These are phyloP conservation scores for Dendrocincla fuliginosa DNA, from an alignment of 2,797 vertebrate species.

Conservation along the genomic window DNA sequence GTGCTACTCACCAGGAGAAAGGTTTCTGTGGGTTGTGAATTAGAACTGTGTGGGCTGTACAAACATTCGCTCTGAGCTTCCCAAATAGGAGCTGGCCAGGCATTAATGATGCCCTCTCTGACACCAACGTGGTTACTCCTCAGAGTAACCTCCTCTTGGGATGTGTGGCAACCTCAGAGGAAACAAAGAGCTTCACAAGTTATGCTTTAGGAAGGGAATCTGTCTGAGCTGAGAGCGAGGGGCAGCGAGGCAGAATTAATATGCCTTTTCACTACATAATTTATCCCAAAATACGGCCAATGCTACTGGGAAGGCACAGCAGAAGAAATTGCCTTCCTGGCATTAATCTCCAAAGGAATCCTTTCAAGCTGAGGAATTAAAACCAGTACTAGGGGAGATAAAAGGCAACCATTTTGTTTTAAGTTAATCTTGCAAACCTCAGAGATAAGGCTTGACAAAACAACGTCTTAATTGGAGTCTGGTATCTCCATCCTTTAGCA, in stretches of 20 bases:
- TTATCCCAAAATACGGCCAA: neutral
- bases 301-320: neutral
- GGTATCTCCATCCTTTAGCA: neutral
- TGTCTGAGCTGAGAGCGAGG: neutral
- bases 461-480: constrained; percentile 28
- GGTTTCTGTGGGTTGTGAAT: too few species aligned
- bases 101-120: too few species aligned
- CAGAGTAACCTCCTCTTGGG: neutral
- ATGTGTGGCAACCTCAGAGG: neutral
- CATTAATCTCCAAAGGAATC: constrained; percentile 1
- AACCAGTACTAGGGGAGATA: neutral
- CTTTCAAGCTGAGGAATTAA: neutral
- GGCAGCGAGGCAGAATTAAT: neutral
- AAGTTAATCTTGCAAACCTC: constrained; percentile 9
- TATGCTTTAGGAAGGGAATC: neutral
- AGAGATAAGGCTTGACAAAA: constrained; percentile 42
- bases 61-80: neutral
- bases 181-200: neutral
- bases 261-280: neutral
- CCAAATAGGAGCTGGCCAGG: neutral
- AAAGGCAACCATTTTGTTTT: constrained; percentile 28
- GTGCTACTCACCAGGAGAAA: too few species aligned
- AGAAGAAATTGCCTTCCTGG: neutral
- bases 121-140: accelerated
- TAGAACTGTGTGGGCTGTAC: neutral